A percentile compares a stretch with the other conserved stretches of the same genome.
Conservation (phyloP, 2,797 vertebrate species). For the Karalla daura region DNA sequence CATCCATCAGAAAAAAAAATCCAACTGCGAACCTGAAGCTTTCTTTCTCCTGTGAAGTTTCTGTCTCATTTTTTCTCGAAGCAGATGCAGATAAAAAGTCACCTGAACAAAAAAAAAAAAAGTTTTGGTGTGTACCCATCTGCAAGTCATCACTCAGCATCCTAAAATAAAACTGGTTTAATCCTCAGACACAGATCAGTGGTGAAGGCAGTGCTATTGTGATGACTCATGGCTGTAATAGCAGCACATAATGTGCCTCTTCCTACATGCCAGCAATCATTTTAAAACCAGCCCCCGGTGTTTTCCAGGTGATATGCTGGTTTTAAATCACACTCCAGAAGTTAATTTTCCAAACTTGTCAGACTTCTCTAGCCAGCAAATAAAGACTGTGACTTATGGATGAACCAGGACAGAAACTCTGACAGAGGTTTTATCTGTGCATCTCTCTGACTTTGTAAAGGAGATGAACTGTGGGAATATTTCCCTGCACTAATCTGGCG, state of each 20-base stretch:
- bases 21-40: not conserved
- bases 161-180: conserved; percentile 6
- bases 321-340: conserved; percentile 8
- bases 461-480: no score
- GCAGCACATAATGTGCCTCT: conserved; percentile 9
- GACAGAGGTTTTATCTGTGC: no score
- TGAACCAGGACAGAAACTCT: not conserved
- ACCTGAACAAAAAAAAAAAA: not conserved
- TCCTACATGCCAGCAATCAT: conserved; percentile 14
- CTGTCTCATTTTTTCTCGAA: not conserved
- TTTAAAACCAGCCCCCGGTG: conserved; percentile 13
- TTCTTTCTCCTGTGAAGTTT: not conserved
- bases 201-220: conserved; percentile 10
- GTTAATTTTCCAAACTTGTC: conserved; percentile 3
- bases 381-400: conserved; percentile 15
- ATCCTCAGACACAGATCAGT: conserved; percentile 6
- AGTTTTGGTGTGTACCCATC: not conserved
- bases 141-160: not conserved
- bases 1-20: conserved; percentile 1
- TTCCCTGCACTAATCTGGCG: no score
- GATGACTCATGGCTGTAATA: conserved; percentile 37
- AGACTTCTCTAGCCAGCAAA: conserved; percentile 14
- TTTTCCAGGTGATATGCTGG: conserved; percentile 17
- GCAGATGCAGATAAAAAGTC: not conserved
- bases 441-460: no score